Conservation (phyloP, 2,797 vertebrate genomes). For the Karalla daura region DNA sequence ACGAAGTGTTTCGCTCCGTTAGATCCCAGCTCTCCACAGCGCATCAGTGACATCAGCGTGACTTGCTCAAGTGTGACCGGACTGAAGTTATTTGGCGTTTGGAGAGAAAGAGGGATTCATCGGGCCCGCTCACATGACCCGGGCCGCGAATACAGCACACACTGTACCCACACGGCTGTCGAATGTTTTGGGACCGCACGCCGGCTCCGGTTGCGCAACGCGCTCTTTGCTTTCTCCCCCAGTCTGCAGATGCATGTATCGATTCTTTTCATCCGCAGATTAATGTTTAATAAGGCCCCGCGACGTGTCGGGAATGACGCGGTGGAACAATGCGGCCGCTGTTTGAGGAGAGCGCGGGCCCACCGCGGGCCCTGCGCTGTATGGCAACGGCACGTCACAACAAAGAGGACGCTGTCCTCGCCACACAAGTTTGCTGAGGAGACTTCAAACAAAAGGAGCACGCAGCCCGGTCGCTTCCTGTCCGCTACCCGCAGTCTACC, state of each 20-base stretch:
- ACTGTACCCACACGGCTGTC: neutral
- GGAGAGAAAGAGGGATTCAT: constrained; percentile 2
- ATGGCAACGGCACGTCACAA: neutral
- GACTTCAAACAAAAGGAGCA: neutral
- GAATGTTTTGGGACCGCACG: neutral
- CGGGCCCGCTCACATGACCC: constrained; percentile 4
- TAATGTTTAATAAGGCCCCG: constrained; percentile 3
- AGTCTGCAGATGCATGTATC: neutral
- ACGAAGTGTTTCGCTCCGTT: neutral
- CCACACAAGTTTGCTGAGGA: neutral
- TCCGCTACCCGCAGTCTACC: too few species aligned
- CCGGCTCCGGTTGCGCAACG: too few species aligned
- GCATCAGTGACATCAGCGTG: neutral
- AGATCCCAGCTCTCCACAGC: neutral
- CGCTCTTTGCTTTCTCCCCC: neutral
- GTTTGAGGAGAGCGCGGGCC: neutral
- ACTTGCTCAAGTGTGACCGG: neutral
- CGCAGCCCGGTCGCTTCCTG: too few species aligned
- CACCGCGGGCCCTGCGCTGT: too few species aligned
- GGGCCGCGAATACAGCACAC: neutral
- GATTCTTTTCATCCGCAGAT: constrained; percentile 4
- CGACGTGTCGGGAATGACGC: neutral
- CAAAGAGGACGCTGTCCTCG: constrained; percentile 4
- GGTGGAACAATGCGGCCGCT: neutral
- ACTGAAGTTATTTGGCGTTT: too few species aligned